A percentile compares a stretch with the other conserved stretches of the same genome.
phyloP scores from a whole-genome alignment of 2,888 invertebrate species.

The Perizoma affinitatum region DNA sequence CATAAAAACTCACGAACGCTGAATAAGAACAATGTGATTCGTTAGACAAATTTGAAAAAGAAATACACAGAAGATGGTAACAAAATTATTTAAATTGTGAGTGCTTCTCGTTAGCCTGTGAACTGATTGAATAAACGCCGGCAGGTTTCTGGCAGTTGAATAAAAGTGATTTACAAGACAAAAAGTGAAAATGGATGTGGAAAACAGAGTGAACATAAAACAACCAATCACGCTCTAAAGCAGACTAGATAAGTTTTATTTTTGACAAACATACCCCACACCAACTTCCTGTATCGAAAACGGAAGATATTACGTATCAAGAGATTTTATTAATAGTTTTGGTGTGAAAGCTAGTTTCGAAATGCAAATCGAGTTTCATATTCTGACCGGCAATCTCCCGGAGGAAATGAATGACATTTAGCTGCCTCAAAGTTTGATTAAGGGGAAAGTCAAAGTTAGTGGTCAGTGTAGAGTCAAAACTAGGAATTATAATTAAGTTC shows the following conservation, averaged over 20 bases:
- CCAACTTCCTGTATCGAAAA: too few relatives aligned
- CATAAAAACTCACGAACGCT: neutral
- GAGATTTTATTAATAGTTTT: neutral
- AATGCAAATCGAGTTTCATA: conserved; percentile 44
- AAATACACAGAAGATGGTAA: conserved; percentile 36
- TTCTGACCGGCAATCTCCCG: conserved; percentile 29
- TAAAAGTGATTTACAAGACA: neutral
- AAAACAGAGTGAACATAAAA: too few relatives aligned
- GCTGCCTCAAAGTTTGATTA: conserved; percentile 24
- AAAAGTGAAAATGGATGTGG: too few relatives aligned
- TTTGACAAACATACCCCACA: too few relatives aligned
- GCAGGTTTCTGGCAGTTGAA: conserved; percentile 23
- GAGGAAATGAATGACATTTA: conserved; percentile 33
- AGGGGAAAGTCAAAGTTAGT: neutral
- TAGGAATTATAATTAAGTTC: neutral
- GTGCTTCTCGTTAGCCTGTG: conserved; percentile 35
- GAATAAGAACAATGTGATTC: conserved; percentile 40
- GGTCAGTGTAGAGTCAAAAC: conserved; percentile 2
- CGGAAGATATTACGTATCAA: too few relatives aligned
- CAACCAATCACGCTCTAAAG: too few relatives aligned
- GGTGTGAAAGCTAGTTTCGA: conserved; percentile 36
- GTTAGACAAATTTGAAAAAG: conserved; percentile 38
- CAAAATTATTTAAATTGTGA: conserved; percentile 38
- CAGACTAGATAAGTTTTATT: too few relatives aligned
- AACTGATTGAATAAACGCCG: conserved; percentile 36